phyloP scores from a whole-genome alignment of 2,797 vertebrate species.

The Perodicticus potto region DNA sequence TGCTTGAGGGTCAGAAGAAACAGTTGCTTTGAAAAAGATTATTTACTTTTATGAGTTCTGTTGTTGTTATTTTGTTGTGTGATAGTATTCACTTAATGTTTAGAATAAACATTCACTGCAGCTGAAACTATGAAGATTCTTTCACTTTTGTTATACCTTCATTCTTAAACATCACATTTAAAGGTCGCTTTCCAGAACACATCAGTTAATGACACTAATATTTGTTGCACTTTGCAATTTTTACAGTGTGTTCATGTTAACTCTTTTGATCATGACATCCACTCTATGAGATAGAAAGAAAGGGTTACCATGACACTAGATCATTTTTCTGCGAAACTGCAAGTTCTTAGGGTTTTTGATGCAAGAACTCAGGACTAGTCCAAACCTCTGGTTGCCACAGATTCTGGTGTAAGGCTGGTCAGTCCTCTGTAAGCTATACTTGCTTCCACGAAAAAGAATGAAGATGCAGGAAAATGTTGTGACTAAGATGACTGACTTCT shows the following conservation, averaged over 20 bases:
- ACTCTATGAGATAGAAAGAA: background rate
- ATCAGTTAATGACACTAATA: background rate
- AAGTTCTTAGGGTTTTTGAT: background rate
- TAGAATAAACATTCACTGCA: constrained; percentile 21
- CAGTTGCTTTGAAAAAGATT: constrained; percentile 67
- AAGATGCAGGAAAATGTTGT: background rate
- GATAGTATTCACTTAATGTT: background rate
- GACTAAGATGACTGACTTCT: background rate
- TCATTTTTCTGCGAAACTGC: constrained; percentile 22
- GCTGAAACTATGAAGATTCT: background rate
- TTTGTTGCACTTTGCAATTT: background rate
- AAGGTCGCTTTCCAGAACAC: background rate
- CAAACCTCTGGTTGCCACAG: background rate
- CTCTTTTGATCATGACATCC: background rate
- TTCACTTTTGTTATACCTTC: background rate
- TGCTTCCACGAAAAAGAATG: background rate
- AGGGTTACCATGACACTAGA: background rate
- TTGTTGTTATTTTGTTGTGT: background rate
- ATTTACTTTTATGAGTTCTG: background rate
- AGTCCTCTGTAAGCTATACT: background rate
- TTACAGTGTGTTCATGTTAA: background rate
- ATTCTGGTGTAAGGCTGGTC: background rate
- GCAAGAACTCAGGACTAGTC: background rate
- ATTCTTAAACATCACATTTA: background rate
- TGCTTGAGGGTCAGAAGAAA: constrained; percentile 44